Evolutionary conservation across 2,888 invertebrate genomes (phyloP).

Genomic region (Caprella mutica): DNA sequence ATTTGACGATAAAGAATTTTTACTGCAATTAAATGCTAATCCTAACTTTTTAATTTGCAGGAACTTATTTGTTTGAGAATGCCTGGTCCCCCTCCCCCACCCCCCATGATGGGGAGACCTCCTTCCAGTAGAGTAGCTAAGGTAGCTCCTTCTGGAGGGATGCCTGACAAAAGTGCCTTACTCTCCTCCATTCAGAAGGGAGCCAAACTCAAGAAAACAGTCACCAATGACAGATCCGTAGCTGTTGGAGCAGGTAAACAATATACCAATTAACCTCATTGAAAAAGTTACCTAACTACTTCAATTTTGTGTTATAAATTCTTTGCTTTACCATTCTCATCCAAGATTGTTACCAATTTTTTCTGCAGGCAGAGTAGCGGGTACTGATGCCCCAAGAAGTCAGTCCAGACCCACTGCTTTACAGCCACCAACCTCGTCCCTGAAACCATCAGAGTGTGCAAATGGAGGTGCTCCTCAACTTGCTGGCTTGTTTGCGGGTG

Average conservation of each 20-base stretch:
- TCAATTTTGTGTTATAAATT: not conserved
- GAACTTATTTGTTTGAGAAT: constrained; percentile 23
- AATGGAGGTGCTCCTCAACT: constrained; percentile 36
- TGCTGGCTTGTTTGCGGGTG: constrained; percentile 41
- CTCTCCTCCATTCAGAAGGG: constrained; percentile 32
- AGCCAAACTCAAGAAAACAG: constrained; percentile 31
- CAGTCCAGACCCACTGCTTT: no score
- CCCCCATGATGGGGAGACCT: constrained; percentile 20
- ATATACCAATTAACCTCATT: not conserved
- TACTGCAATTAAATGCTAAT: no score
- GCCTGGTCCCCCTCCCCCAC: constrained; percentile 31
- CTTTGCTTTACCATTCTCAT: not conserved
- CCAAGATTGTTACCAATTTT: not conserved
- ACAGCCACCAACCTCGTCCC: no score
- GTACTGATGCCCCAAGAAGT: no score
- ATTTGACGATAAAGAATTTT: no score
- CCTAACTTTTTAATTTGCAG: no score
- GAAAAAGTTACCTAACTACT: not conserved
- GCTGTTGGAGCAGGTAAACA: constrained; percentile 22
- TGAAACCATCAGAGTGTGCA: no score
- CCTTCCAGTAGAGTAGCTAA: not conserved
- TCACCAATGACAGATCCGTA: constrained; percentile 34
- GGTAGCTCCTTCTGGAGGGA: constrained; percentile 43
- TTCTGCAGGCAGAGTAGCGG: constrained; percentile 1
- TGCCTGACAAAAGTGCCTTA: constrained; percentile 25